Evolutionary conservation across 2,113 vertebrate species (phyloP).

Genomic region (Nycticryphes semicollaris): DNA sequence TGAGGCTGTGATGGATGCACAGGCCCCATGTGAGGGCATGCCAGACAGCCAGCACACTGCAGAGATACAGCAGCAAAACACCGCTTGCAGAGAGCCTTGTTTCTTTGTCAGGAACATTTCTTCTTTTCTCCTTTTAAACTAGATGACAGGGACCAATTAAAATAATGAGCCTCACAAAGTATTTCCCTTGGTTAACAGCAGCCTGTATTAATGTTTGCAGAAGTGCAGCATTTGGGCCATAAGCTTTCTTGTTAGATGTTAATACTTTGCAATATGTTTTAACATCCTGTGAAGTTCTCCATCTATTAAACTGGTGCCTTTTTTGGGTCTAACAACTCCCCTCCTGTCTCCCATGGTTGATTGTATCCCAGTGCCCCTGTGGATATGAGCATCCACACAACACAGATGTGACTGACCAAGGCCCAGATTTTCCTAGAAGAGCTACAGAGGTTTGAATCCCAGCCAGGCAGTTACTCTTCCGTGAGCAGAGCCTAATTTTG

Average conservation of each 20-base stretch:
- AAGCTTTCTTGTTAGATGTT: conserved; percentile 1
- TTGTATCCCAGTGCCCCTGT: neutral
- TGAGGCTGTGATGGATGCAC: accelerated
- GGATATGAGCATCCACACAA: neutral
- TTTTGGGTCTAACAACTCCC: neutral
- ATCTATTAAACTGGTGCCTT: neutral
- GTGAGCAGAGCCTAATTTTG: neutral
- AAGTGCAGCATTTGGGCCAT: neutral
- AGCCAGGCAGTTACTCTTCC: neutral
- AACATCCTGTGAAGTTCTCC: neutral
- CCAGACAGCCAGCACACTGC: neutral
- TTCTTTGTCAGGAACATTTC: conserved; percentile 58
- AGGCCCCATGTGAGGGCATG: accelerated
- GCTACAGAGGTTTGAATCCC: neutral
- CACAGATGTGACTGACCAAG: neutral
- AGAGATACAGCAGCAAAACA: neutral
- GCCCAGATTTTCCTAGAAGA: neutral
- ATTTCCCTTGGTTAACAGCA: conserved; percentile 68
- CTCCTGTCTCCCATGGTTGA: neutral
- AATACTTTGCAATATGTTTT: neutral
- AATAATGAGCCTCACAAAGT: conserved; percentile 72
- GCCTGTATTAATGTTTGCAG: conserved; percentile 54
- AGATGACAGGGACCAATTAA: conserved; percentile 77
- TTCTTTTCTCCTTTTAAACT: conserved; percentile 67
- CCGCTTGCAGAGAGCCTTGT: conserved; percentile 23